phyloP scores from a whole-genome alignment of 2,888 invertebrate genomes.

The Euplexia lucipara region DNA sequence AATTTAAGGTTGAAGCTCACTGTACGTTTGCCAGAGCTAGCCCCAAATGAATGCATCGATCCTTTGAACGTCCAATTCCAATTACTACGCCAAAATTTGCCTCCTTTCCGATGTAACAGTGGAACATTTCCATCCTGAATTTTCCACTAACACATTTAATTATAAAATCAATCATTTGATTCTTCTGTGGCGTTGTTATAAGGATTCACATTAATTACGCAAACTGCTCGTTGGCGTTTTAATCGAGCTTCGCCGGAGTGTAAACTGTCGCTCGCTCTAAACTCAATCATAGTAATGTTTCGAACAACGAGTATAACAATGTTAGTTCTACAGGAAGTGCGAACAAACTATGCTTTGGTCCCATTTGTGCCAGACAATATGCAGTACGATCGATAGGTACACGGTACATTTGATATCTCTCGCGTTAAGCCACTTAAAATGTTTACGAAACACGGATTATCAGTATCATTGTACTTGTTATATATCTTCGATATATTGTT shows the following conservation, averaged over 20 bases:
- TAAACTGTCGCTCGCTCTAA: conserved; percentile 42
- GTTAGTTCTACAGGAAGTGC: conserved; percentile 34
- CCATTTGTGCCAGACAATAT: conserved; percentile 39
- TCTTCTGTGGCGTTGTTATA: conserved; percentile 51
- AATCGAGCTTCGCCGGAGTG: conserved; percentile 49
- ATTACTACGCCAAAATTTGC: conserved; percentile 23
- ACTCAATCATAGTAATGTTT: conserved; percentile 60
- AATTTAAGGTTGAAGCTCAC: conserved; percentile 25
- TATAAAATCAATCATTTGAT: conserved; percentile 59
- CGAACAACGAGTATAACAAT: conserved; percentile 49
- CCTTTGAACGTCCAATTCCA: conserved; percentile 21
- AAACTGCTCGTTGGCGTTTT: conserved; percentile 51
- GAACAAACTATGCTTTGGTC: conserved; percentile 35
- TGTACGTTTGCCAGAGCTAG: conserved; percentile 23
- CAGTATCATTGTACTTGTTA: conserved; percentile 28
- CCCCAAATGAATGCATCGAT: conserved; percentile 34
- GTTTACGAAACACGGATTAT: conserved; percentile 52
- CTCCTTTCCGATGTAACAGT: conserved; percentile 25
- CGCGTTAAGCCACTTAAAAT: conserved; percentile 54
- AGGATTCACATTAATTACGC: conserved; percentile 66
- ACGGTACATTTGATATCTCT: conserved; percentile 48
- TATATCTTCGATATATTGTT: conserved; percentile 46
- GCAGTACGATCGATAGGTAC: conserved; percentile 50
- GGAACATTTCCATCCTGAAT: conserved; percentile 40
- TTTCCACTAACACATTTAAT: conserved; percentile 54